Base-by-base conservation (phyloP, 2,113 vertebrate genomes). In the Notothenia coriiceps region DNA sequence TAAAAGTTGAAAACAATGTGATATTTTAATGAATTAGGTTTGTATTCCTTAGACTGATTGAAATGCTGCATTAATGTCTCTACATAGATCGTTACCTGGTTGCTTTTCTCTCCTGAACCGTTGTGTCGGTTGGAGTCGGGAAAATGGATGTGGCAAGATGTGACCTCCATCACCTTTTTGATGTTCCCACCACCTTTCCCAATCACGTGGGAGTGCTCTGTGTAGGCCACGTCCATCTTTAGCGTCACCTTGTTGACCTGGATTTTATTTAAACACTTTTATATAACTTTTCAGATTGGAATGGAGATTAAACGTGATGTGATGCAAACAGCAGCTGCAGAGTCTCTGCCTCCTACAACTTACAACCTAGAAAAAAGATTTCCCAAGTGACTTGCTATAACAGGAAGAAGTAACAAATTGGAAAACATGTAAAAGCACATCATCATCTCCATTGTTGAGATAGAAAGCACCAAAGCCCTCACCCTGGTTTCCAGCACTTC, bases 161-260 rank as follows among this genome's bases (percentile, higher is more conserved):
- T 95, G 74, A 94, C 92, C 82, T 95, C 95, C 95, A 96, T 96
- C 74, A 96, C 95, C 82, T 94, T 95, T 78, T 95, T 95, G 72
- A 96, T 96, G 93, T 96, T 96, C 22, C 93, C 94, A 14, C 95
- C 95, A 0, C 95, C 95, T 90, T 96, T 96, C n/a, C 95, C 95
- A 1, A 96, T 96, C 35, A 96, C 95, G 10, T 96, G 95, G 15
- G 95, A 95, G 85, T 96, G 95, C 68, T 96, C 95, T 1, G 95
- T 96, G 46, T 95, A 93, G 6, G 95, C 89, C 76, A 96, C 95
- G 5, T 96, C 95, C 92, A 96, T 95, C 92, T 96, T 96, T 40
- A 96, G 92, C 35, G 95, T 96, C 73, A 95, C 95, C 83, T 95
- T 95, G 89, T 95, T 95, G 29, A 95, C 93, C 95, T 96, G 82